phyloP scores from a whole-genome alignment of 2,113 vertebrate species.

The Sinocyclocheilus anshuiensis region DNA sequence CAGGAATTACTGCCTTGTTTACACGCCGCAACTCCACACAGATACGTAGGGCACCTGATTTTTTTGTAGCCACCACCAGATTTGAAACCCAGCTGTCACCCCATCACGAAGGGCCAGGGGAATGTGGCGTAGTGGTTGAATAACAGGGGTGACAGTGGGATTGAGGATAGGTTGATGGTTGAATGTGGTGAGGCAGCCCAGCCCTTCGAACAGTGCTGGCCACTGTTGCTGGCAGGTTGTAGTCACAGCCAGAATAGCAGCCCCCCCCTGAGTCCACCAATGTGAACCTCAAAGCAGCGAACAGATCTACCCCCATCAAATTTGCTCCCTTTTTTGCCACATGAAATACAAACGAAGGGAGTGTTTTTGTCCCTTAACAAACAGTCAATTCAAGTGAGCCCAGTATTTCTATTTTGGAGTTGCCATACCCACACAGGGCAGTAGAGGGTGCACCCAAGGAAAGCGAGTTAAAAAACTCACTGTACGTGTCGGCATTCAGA shows the following conservation, averaged over 20 bases:
- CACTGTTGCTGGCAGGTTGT: conserved; percentile 15
- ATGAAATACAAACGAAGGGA: not conserved
- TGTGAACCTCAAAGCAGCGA: not conserved
- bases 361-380: not conserved
- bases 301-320: not conserved
- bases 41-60: too few relatives aligned
- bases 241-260: not conserved
- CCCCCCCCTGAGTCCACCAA: not conserved
- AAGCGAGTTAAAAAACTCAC: not conserved
- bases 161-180: not conserved
- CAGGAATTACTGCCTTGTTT: too few relatives aligned
- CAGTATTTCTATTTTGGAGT: not conserved
- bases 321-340: not conserved
- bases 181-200: conserved; percentile 5
- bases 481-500: not conserved
- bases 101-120: too few relatives aligned
- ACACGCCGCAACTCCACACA: too few relatives aligned
- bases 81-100: too few relatives aligned
- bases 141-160: too few relatives aligned
- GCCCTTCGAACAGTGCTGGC: conserved; percentile 13
- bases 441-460: not conserved
- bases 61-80: too few relatives aligned
- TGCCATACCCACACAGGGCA: not conserved
- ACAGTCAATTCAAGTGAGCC: not conserved
- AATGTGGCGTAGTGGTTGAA: too few relatives aligned